Evolutionary conservation across 2,888 invertebrate species (phyloP), one percentile per base, ranked within the genome.

Genomic region (Philonicus albiceps): DNA sequence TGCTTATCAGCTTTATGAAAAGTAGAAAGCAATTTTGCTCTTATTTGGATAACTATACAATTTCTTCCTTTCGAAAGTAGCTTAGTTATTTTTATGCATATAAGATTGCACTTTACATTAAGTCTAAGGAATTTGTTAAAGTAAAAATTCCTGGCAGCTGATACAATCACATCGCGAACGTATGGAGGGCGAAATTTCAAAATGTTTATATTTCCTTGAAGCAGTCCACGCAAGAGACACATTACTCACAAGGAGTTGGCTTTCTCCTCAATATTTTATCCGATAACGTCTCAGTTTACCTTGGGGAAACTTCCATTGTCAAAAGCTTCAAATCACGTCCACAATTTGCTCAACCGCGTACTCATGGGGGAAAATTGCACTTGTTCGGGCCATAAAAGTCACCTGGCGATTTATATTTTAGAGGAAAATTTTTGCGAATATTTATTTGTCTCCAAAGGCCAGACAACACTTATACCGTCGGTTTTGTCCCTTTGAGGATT

Each of bases 321-420:
- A 64, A 64, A 64, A 64, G 64, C 64, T 64, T 64, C 64, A 64
- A 64, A 64, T 64, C 64, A 64, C 64, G 64, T 64, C 64, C 64
- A 64, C 64, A 64, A 64, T 64, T 64, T 64, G 64, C 64, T 64
- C 64, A 64, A 64, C 64, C 64, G 19, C 64, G 64, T 27, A 64
- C 64, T 64, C 64, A 22, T 22, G 37, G 76, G 76, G 76, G 37
- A 76, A 76, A 37, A 40, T 76, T 76, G 76, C 76, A 76, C 76
- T 22, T 76, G 76, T 76, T 76, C 76, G 22, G 22, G 34, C 37
- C 76, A 76, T 76, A 76, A 76, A 76, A 76, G 76, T 76, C 76
- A 76, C 76, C 34, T 40, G 37, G 22, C 76, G 76, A 76, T 76
- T 76, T 76, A 76, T 76, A 76, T 34, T 22, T 40, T 37, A 22